These are phyloP conservation scores for Mus spretus DNA, from an alignment of 2,797 vertebrate genomes.

Conservation along the genomic window DNA sequence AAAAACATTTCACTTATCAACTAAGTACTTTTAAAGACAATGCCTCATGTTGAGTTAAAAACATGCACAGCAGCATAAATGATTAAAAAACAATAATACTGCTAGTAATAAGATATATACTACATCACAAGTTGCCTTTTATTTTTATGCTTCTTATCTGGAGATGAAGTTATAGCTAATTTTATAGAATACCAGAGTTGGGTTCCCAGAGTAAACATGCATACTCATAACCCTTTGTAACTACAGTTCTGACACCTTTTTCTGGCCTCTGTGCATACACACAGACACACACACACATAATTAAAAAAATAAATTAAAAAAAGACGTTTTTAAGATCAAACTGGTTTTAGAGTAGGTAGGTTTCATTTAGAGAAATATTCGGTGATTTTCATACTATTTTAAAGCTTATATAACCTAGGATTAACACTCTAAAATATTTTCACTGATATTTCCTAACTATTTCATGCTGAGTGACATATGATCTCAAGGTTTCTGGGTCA, in stretches of 20 bases:
- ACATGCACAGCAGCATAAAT: not conserved
- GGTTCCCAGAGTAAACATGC: not conserved
- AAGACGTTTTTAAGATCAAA: constrained; percentile 39
- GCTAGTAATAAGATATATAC: not conserved
- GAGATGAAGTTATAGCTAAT: not conserved
- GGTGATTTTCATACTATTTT: not conserved
- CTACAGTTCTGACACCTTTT: not conserved
- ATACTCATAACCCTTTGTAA: not conserved
- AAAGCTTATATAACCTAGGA: constrained; percentile 21
- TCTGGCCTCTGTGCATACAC: not conserved
- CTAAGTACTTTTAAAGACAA: not conserved
- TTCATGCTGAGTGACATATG: not conserved
- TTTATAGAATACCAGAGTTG: not conserved
- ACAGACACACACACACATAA: not conserved
- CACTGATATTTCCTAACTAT: constrained; percentile 4
- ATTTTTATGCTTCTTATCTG: constrained; percentile 10
- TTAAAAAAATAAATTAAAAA: not conserved
- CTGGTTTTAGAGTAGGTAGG: not conserved
- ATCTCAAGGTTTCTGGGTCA: not conserved
- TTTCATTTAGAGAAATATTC: constrained; percentile 9
- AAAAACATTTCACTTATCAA: not conserved
- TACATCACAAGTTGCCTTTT: not conserved
- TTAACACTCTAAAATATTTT: constrained; percentile 1
- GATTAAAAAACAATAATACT: not conserved
- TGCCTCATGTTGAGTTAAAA: not conserved